Conservation (phyloP, 2,797 vertebrate species). For the Anomalospiza imberbis region DNA sequence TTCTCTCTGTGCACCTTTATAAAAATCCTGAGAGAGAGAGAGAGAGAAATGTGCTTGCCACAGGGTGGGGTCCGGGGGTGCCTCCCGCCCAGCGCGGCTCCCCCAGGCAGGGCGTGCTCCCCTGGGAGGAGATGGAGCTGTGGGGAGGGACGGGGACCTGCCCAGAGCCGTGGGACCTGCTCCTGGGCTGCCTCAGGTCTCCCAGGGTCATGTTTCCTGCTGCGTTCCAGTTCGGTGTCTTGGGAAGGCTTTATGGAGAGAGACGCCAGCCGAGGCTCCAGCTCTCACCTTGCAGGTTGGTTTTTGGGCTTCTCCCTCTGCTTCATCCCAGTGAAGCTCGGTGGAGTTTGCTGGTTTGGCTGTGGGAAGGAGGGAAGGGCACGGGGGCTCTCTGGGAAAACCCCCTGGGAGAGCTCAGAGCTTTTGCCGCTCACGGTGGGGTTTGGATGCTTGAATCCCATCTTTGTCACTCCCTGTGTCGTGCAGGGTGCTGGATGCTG, state of each 20-base stretch:
- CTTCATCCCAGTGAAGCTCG: accelerated
- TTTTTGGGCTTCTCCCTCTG: not conserved
- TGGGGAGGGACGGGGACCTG: not conserved
- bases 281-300: not conserved
- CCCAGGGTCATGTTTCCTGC: not conserved
- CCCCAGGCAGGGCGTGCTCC: not conserved
- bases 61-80: not conserved
- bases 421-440: not conserved
- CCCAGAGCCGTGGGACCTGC: not conserved
- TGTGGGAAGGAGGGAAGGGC: not conserved
- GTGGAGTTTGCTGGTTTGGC: not conserved
- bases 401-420: not conserved
- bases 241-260: not conserved
- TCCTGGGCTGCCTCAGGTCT: not conserved
- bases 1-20: too few relatives aligned
- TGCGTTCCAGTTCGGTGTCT: accelerated
- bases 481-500: not conserved
- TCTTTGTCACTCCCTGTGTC: not conserved
- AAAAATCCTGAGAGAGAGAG: too few relatives aligned
- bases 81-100: not conserved
- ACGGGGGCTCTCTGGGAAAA: not conserved
- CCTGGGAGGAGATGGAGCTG: not conserved
- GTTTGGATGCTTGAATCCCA: not conserved
- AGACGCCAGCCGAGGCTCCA: not conserved
- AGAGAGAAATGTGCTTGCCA: too few relatives aligned